These are phyloP conservation scores for Chiridota heheva DNA, from an alignment of 35 echinoderm and acorn worm species.

Conservation along the genomic window DNA sequence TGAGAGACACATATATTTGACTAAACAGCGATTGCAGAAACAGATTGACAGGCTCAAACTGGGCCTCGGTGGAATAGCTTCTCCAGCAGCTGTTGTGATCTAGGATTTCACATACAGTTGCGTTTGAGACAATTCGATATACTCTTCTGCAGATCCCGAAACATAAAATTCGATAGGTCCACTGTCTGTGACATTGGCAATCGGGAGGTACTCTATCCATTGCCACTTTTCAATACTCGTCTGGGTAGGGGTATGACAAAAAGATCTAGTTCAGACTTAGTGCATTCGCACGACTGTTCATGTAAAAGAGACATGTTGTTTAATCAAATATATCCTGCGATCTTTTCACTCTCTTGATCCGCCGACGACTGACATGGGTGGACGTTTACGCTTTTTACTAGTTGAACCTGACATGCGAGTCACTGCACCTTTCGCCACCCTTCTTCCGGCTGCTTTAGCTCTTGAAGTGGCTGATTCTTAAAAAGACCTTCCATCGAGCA, in stretches of 20 bases:
- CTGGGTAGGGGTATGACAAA: conserved; percentile 42
- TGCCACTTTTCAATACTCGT: conserved; percentile 58
- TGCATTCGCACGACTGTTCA: conserved; percentile 24
- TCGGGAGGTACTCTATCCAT: conserved; percentile 32
- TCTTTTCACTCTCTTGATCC: conserved; percentile 41
- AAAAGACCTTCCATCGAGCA: conserved; percentile 7
- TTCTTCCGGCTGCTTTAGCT: not conserved
- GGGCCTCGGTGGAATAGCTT: conserved; percentile 21
- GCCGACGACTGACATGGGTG: not conserved
- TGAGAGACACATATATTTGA: conserved; percentile 55
- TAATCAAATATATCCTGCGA: conserved; percentile 32
- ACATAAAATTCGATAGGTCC: conserved; percentile 65
- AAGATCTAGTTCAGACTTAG: conserved; percentile 60
- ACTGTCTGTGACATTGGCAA: conserved; percentile 23
- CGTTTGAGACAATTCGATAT: conserved; percentile 52
- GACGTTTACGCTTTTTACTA: conserved; percentile 17
- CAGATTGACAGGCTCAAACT: conserved; percentile 53
- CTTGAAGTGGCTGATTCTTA: not conserved
- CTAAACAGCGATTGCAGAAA: conserved; percentile 58
- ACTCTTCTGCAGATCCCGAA: conserved; percentile 33
- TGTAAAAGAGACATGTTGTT: conserved; percentile 24
- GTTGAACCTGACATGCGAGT: too few relatives aligned
- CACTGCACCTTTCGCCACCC: not conserved
- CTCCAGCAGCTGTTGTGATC: conserved; percentile 46
- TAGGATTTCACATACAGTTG: conserved; percentile 43